Conservation (phyloP, 2,113 vertebrate species). For the Oceanites oceanicus region DNA sequence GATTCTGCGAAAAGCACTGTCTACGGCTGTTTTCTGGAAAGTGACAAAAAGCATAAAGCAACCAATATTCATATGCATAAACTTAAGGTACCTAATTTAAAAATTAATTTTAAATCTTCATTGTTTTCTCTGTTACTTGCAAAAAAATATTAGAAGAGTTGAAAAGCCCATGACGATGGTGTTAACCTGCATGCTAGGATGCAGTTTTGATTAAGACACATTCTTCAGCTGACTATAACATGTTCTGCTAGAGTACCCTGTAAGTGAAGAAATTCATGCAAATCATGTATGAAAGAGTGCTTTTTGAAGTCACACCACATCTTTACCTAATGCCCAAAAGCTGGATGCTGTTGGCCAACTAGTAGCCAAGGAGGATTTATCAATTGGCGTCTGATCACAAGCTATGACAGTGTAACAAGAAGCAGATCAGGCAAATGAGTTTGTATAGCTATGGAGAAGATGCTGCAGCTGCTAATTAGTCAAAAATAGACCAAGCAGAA, state of each 20-base stretch:
- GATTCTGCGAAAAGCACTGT: not conserved
- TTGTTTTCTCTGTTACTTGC: not conserved
- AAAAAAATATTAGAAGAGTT: not conserved
- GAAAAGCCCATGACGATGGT: not conserved
- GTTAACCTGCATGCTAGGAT: not conserved
- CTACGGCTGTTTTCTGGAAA: not conserved
- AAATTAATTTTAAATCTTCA: not conserved
- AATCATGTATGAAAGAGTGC: not conserved
- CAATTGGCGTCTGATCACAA: not conserved
- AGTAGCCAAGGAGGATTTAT: not conserved
- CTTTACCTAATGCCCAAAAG: not conserved
- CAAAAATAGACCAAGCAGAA: constrained; percentile 11
- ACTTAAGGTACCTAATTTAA: not conserved
- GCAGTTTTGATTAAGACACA: not conserved
- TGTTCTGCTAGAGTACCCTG: not conserved
- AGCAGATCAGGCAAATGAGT: not conserved
- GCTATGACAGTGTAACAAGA: not conserved
- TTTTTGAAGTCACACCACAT: not conserved
- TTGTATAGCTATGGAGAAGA: constrained; percentile 3
- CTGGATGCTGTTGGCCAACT: not conserved
- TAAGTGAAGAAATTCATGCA: not conserved
- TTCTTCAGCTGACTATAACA: not conserved
- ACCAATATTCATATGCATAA: not conserved
- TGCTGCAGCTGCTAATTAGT: not conserved
- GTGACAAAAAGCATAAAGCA: not conserved